Evolutionary conservation across 2,113 vertebrate species (phyloP), one percentile per base, ranked within the genome.

Genomic region (Vicugna pacos): DNA sequence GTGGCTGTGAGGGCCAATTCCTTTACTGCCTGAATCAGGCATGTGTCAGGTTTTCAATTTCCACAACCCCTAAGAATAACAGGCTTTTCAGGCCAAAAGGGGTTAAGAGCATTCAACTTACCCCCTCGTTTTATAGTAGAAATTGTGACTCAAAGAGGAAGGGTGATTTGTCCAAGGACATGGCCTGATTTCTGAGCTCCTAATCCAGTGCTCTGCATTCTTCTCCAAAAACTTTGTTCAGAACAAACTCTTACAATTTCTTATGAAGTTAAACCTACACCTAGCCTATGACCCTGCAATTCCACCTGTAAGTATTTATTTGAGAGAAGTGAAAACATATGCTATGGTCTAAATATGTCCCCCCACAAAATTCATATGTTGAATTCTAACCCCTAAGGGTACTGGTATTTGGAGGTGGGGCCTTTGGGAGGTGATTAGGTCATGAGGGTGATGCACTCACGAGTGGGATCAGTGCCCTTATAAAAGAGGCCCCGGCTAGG

Each of bases 181-280:
- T 58, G 56, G 28, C 14, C 75, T 87, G 48, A 6, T 56, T n/a
- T 87, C 89, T 67, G 89, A 69, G 56, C 6, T 67, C 48, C 76
- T n/a, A 58, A 70, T 28, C 14, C 62, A 65, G 20, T n/a, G 69
- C 15, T 75, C 50, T 83, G 50, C 48, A n/a, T 50, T 80, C 48
- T 82, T 80, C 65, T 80, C 65, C 32, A 69, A 84, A 91, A 89
- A 22, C 60, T 28, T 28, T 88, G 24, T 86, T 86, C 72, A 28
- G 73, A 32, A 69, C 9, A 90, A 95, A 86, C 28, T 86, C 48
- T 89, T 62, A 58, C 3, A 90, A 96, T 93, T 91, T 88, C 38
- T 91, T 60, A n/a, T 58, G 80, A 85, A 62, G 35, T 54, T 69
- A 84, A 93, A 88, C 5, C n/a, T 88, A 20, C 2, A 48, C 14